Conservation (phyloP, 2,113 vertebrate genomes). For the Scomber colias region DNA sequence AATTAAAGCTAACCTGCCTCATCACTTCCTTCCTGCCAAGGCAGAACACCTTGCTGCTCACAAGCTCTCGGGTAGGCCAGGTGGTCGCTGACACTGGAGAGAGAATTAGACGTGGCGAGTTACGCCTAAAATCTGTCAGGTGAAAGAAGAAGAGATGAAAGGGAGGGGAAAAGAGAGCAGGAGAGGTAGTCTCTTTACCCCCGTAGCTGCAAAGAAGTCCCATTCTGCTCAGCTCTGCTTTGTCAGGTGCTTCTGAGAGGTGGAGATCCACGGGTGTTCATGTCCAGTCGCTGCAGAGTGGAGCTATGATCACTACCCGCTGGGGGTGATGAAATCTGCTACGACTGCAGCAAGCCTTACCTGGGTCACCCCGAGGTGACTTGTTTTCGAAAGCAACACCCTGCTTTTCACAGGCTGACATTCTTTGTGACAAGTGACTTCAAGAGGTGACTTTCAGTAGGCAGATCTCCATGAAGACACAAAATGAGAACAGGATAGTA, state of each 20-base stretch:
- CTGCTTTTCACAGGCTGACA: conserved; percentile 49
- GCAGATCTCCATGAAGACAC: conserved; percentile 10
- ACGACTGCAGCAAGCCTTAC: conserved; percentile 60
- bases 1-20: conserved; percentile 81
- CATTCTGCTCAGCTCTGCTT: conserved; percentile 47
- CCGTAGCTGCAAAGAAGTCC: conserved; percentile 27
- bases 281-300: conserved; percentile 45
- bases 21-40: conserved; percentile 68
- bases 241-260: conserved; percentile 48
- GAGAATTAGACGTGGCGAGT: conserved; percentile 49
- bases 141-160: conserved; percentile 40
- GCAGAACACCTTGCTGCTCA: conserved; percentile 52
- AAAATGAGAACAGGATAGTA: conserved; percentile 14
- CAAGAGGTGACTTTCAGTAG: conserved; percentile 25
- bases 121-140: conserved; percentile 41
- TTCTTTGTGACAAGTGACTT: conserved; percentile 49
- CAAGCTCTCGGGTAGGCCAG: conserved; percentile 63
- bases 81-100: conserved; percentile 69
- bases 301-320: conserved; percentile 52
- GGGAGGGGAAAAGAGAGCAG: conserved; percentile 21
- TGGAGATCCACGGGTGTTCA: conserved; percentile 22
- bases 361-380: conserved; percentile 60
- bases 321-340: conserved; percentile 69
- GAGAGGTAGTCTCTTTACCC: conserved; percentile 31
- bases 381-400: conserved; percentile 50